phyloP scores from a whole-genome alignment of 2,797 vertebrate species.

The Rhynchotus rufescens region DNA sequence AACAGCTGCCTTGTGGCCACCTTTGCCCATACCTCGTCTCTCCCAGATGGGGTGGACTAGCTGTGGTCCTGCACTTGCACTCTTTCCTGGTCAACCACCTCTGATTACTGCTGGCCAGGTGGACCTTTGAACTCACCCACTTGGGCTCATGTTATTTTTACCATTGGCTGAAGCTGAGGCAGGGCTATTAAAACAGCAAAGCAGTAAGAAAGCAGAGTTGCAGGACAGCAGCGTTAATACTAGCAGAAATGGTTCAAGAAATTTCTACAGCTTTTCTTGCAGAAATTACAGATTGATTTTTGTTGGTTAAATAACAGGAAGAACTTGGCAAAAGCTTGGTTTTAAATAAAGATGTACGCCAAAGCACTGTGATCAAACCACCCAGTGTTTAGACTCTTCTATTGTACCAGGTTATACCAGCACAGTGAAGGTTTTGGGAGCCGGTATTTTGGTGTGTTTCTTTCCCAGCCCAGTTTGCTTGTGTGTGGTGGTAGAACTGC shows the following conservation, averaged over 20 bases:
- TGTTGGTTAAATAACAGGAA: not conserved
- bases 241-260: not conserved
- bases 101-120: not conserved
- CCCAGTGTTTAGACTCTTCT: not conserved
- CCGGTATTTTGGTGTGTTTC: not conserved
- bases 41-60: not conserved
- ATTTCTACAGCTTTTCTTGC: not conserved
- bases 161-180: not conserved
- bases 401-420: not conserved
- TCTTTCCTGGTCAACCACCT: not conserved
- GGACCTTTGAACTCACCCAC: not conserved
- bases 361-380: not conserved
- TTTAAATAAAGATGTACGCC: not conserved
- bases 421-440: not conserved
- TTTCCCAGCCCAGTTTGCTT: not conserved
- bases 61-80: not conserved
- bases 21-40: not conserved
- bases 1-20: not conserved
- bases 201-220: not conserved
- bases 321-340: not conserved
- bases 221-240: not conserved
- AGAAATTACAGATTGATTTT: not conserved
- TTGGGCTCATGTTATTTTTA: not conserved
- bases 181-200: not conserved
- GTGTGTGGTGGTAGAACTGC: not conserved